Conservation (phyloP, 92 coral and sea anemone species). For the Phenganax stokvisi region DNA sequence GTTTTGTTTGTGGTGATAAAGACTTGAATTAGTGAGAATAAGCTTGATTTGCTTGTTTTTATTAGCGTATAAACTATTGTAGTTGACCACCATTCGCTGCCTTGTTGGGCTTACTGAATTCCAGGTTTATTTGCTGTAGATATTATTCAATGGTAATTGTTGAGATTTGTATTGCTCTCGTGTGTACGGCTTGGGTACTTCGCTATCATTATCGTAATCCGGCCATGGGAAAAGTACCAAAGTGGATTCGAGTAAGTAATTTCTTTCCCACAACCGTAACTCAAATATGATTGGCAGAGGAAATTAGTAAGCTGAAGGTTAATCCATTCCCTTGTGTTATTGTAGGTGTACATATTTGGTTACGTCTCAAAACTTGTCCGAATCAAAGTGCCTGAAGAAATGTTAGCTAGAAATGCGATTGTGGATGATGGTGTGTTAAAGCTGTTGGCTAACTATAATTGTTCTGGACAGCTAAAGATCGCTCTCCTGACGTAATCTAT, state of each 20-base stretch:
- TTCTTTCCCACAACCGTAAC: not conserved
- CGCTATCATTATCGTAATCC: slow-evolving; percentile 75
- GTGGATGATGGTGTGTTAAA: not conserved
- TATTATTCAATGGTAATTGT: slow-evolving; percentile 76
- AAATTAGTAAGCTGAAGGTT: not conserved
- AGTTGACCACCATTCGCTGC: not conserved
- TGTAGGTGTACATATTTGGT: slow-evolving; percentile 58
- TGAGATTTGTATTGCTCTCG: slow-evolving; percentile 70
- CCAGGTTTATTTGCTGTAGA: slow-evolving; percentile 32
- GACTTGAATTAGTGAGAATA: no score
- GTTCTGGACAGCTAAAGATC: no score
- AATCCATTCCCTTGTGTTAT: not conserved
- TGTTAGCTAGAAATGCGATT: slow-evolving; percentile 27
- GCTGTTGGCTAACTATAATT: no score
- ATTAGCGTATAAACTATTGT: no score
- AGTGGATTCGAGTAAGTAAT: slow-evolving; percentile 68
- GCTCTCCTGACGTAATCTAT: not conserved
- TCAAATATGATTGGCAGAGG: not conserved
- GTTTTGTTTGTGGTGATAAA: no score
- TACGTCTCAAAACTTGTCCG: slow-evolving; percentile 60
- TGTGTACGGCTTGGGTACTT: slow-evolving; percentile 66
- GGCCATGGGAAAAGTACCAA: slow-evolving; percentile 72
- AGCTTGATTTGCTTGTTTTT: no score
- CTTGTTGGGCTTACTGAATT: not conserved
- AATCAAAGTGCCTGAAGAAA: slow-evolving; percentile 48